phyloP scores from a whole-genome alignment of 53 echinoderm and acorn worm species.

The Henricia sp. region DNA sequence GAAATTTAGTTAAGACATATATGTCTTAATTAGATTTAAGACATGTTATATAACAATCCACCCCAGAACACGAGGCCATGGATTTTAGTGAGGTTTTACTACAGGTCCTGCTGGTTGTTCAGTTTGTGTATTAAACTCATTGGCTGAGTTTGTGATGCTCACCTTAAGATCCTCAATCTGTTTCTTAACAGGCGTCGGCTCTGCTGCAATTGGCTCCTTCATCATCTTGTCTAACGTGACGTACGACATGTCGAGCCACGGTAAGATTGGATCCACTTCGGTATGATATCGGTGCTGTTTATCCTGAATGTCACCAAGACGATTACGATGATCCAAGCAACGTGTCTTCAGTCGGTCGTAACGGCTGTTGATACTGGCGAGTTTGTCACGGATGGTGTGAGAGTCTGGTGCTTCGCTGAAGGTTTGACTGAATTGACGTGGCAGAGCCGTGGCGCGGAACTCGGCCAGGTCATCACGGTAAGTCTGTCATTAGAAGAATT shows the following conservation, averaged over 20 bases:
- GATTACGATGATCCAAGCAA: conserved; percentile 83
- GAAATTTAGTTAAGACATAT: no score
- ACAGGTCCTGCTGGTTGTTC: no score
- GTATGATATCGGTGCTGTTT: conserved; percentile 78
- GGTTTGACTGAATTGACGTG: conserved; percentile 96
- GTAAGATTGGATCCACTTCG: conserved; percentile 78
- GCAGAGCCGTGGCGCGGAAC: conserved; percentile 85
- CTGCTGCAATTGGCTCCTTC: conserved; percentile 87
- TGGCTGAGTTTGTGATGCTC: no score
- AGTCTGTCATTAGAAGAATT: conserved; percentile 58
- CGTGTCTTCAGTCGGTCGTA: conserved; percentile 87
- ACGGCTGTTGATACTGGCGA: conserved; percentile 82
- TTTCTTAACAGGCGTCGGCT: conserved; percentile 84
- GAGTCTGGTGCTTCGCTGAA: conserved; percentile 96
- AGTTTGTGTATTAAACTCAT: no score
- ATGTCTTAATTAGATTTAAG: no score
- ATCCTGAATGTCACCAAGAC: conserved; percentile 69
- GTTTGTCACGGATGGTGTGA: conserved; percentile 86
- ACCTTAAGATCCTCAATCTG: conserved; percentile 93
- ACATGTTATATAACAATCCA: no score
- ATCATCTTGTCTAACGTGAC: conserved; percentile 69
- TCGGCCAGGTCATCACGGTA: conserved; percentile 90
- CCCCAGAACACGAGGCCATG: no score
- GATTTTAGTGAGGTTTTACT: no score
- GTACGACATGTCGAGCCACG: conserved; percentile 88